These are phyloP conservation scores for Limnothrissa miodon DNA, from an alignment of 2,113 vertebrate genomes.

Conservation along the genomic window DNA sequence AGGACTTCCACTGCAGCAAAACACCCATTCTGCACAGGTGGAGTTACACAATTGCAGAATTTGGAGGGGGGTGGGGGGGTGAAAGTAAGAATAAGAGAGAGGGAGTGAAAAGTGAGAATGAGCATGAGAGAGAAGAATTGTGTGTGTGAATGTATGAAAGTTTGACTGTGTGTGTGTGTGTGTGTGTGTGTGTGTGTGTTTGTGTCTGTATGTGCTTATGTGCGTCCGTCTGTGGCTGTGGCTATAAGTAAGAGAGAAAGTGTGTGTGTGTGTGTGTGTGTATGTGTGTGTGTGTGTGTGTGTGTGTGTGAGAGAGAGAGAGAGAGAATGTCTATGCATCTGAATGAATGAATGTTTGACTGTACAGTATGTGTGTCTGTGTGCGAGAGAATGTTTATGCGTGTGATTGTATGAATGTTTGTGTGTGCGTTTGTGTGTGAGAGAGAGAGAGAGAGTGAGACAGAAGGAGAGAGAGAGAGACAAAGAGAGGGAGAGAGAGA, in stretches of 20 bases:
- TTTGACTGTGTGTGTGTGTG: neutral
- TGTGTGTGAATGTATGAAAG: neutral
- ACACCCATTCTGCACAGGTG: neutral
- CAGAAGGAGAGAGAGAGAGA: neutral
- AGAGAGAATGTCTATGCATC: no score
- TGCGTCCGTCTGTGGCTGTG: neutral
- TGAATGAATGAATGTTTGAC: neutral
- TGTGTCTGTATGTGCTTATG: slow-evolving; percentile 15
- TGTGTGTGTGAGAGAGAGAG: no score
- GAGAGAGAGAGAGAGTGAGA: neutral
- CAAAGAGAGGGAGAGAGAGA: neutral
- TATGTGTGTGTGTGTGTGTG: slow-evolving; percentile 9
- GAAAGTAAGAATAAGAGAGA: no score
- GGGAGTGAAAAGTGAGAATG: no score
- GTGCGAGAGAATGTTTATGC: neutral
- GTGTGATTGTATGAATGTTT: neutral
- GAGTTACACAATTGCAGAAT: neutral
- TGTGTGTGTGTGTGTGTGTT: neutral
- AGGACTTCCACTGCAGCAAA: no score
- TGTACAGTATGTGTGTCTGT: no score
- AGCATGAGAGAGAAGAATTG: no score
- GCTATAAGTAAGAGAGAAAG: neutral
- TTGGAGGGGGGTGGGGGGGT: no score
- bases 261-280: no score
- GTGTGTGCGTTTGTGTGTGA: neutral